These are phyloP conservation scores for Astreopora myriophthalma DNA, from an alignment of 64 coral and sea anemone genomes.

Conservation along the genomic window DNA sequence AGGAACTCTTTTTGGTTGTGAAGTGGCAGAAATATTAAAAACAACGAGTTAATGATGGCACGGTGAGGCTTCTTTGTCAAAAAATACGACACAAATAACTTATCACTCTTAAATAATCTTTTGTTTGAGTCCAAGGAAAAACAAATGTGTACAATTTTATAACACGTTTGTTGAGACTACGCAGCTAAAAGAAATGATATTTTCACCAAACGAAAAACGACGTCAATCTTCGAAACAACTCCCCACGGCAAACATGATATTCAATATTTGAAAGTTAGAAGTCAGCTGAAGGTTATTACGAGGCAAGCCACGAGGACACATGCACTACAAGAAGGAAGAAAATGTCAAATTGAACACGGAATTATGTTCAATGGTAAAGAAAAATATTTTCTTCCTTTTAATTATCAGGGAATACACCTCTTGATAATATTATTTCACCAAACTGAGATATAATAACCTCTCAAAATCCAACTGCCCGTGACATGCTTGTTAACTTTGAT, in stretches of 20 bases:
- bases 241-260: background rate
- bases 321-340: background rate
- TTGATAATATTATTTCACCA: background rate
- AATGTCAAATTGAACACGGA: background rate
- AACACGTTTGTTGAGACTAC: background rate
- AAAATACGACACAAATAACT: background rate
- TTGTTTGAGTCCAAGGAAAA: background rate
- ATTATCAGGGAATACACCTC: background rate
- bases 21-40: background rate
- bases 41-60: background rate
- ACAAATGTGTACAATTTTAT: slow-evolving; percentile 4
- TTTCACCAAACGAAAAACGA: background rate
- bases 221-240: background rate
- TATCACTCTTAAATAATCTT: background rate
- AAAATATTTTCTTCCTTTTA: background rate
- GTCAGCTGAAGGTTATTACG: background rate
- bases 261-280: background rate
- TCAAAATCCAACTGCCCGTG: background rate
- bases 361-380: background rate
- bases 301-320: background rate
- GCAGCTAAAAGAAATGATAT: background rate
- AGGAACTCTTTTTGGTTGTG: background rate
- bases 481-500: background rate
- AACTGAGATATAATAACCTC: background rate
- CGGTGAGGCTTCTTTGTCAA: background rate